Base-by-base conservation (phyloP, 2,113 vertebrate genomes). In the Peucedramus taeniatus region DNA sequence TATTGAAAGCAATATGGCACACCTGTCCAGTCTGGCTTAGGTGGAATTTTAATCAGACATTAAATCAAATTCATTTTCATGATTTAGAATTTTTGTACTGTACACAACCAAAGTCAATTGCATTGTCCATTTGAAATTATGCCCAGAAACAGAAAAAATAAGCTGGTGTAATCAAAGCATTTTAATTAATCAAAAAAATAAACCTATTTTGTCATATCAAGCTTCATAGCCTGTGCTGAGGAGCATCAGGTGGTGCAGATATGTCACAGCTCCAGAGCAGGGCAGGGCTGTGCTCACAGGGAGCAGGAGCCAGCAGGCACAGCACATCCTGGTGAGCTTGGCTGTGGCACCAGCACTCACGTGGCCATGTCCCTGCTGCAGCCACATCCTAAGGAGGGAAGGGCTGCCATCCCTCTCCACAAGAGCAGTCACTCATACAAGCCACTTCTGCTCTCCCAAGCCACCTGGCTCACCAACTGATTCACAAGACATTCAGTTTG, bases 71-170 rank as follows among this genome's bases (percentile, higher is more conserved):
- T 15, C 20, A 86, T 84, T 81, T 87, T 61, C 40, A 69, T 16
- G 14, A 60, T 69, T 94, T 56, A 82, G 72, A 87, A 56, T 68
- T 84, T 89, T 51, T 84, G 54, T 61, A 89, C 39, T 47, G 51
- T 80, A 95, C 54, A 88, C 40, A 91, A 82, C 63, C 74, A 6
- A 83, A 94, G 60, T 89, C 88, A 86, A 90, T 68, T 87, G 83
- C 57, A 75, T 59, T 37, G n/a, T 26, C 22, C 37, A 51, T 50
- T 88, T 89, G 81, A 76, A 59, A 69, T 11, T 12, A 80, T 71
- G 68, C 45, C 74, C 51, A 91, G 83, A 93, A 91, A 76, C 4
- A 6, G 30, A 85, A 74, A 39, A 93, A 95, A 89, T 20, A 84
- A 88, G 53, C 31, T 77, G 54, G 91, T 30, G 47, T 44, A 64